A percentile compares a stretch with the other conserved stretches of the same genome.
Conservation (phyloP, 2,113 vertebrate species). For the Anguilla japonica region DNA sequence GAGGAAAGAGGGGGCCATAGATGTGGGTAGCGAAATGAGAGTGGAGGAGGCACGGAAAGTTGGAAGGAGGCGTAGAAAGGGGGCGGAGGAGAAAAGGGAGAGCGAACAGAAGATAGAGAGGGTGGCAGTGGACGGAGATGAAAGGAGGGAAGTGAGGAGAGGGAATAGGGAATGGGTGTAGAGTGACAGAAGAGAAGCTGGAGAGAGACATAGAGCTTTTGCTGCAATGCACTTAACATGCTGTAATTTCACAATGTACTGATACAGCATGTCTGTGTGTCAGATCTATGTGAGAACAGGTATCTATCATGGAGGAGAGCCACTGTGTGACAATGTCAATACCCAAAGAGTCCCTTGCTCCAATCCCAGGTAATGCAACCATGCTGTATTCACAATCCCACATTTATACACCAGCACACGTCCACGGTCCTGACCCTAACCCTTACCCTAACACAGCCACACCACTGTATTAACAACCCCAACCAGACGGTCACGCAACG, state of each 20-base stretch:
- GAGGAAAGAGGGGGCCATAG: neutral
- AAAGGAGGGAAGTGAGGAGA: neutral
- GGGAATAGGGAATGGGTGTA: neutral
- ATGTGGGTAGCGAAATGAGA: neutral
- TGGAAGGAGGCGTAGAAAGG: neutral
- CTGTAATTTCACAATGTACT: neutral
- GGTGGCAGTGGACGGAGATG: neutral
- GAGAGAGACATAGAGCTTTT: neutral
- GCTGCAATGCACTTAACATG: neutral
- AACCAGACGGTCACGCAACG: neutral
- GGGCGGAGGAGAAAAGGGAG: neutral
- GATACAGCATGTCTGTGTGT: constrained; percentile 28
- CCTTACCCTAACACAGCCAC: neutral
- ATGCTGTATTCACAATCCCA: neutral
- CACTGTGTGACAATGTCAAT: constrained; percentile 66
- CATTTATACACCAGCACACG: constrained; percentile 8
- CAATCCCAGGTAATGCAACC: constrained; percentile 59
- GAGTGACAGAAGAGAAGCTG: neutral
- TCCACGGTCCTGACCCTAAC: too few species aligned
- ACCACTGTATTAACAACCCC: neutral
- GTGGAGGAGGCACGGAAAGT: neutral
- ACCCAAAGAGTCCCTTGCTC: constrained; percentile 68
- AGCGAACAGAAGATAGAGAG: neutral
- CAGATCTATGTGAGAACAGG: constrained; percentile 68
- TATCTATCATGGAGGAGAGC: constrained; percentile 67